Percentiles rank a stretch among this genome's conserved stretches.
These are phyloP conservation scores for Drosophila buzzatii DNA, from an alignment of 2,888 invertebrate species.

Conservation along the genomic window DNA sequence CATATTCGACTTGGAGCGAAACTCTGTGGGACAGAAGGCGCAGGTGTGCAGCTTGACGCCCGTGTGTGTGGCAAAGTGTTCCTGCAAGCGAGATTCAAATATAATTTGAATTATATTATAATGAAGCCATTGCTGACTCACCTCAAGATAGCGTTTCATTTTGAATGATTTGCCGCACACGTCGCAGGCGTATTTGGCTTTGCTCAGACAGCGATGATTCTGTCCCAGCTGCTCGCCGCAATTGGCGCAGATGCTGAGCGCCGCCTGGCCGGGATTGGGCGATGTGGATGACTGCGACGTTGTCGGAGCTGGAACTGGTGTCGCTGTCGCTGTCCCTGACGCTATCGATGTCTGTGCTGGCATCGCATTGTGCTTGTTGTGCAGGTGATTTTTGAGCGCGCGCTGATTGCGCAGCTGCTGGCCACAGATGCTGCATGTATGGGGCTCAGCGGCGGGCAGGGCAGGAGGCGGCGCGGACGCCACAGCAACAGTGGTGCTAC, in stretches of 20 bases:
- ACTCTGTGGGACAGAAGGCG: conserved; percentile 81
- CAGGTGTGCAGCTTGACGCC: conserved; percentile 81
- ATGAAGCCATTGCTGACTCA: conserved; percentile 16
- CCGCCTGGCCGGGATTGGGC: conserved; percentile 23
- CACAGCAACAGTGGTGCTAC: conserved; percentile 20
- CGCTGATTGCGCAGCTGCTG: conserved; percentile 55
- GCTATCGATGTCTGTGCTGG: background rate
- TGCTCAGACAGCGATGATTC: conserved; percentile 65
- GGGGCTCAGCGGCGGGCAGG: conserved; percentile 17
- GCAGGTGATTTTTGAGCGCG: conserved; percentile 60
- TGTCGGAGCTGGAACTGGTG: background rate
- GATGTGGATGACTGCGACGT: background rate
- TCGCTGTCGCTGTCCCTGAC: background rate
- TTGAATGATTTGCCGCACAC: conserved; percentile 81
- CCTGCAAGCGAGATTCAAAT: conserved; percentile 42
- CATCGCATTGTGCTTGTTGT: conserved; percentile 51
- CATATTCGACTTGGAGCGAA: conserved; percentile 83
- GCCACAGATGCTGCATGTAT: conserved; percentile 52
- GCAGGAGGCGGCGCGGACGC: background rate
- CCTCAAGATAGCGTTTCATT: conserved; percentile 77
- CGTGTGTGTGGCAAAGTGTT: conserved; percentile 82
- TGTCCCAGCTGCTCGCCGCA: conserved; percentile 68
- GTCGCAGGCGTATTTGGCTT: conserved; percentile 74
- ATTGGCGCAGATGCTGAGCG: conserved; percentile 43
- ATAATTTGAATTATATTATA: background rate